Evolutionary conservation across 2,888 invertebrate genomes (phyloP).

Genomic region (Scelioninae gen. 2): DNA sequence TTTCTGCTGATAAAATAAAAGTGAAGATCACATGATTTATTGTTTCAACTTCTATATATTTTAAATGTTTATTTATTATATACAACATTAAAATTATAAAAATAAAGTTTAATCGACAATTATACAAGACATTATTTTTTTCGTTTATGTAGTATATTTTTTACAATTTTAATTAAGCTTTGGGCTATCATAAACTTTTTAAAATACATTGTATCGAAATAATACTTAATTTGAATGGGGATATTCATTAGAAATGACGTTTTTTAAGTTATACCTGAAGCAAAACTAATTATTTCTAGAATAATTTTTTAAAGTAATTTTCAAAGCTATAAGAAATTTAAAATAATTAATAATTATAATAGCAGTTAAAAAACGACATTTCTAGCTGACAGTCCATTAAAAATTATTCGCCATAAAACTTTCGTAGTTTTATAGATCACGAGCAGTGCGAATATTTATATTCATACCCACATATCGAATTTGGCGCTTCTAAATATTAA

Average conservation of each 20-base stretch:
- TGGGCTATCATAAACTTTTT: neutral
- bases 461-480: slow-evolving; percentile 2
- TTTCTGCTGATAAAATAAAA: neutral
- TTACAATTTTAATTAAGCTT: neutral
- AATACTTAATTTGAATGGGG: neutral
- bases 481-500: slow-evolving; percentile 3
- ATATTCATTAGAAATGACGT: neutral
- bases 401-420: neutral
- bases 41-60: neutral
- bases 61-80: neutral
- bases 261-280: neutral
- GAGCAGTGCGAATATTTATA: neutral
- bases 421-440: neutral
- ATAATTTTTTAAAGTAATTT: no score
- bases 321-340: no score
- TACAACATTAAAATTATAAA: slow-evolving; percentile 12
- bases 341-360: no score
- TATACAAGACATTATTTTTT: neutral
- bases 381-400: neutral
- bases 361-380: neutral
- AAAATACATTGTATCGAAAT: neutral
- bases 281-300: no score
- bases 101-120: slow-evolving; percentile 2
- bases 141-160: neutral
- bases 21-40: neutral